Percentiles rank a stretch among this genome's conserved stretches.
Conservation (phyloP, 2,888 invertebrate species). For the Lepidochrysops patricia region DNA sequence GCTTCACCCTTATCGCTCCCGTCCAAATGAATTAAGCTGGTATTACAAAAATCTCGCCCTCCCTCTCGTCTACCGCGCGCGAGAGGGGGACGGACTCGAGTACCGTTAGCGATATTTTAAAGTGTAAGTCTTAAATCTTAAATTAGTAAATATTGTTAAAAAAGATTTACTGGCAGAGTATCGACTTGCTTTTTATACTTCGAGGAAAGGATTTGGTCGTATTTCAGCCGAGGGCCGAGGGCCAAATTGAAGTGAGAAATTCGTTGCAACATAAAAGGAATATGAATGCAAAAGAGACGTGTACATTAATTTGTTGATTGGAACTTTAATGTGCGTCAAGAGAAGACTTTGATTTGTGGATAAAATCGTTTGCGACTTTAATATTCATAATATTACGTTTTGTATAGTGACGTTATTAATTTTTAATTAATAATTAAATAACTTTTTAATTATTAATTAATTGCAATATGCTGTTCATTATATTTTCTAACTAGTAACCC, state of each 20-base stretch:
- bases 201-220: neutral
- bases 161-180: constrained; percentile 8
- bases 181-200: neutral
- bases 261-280: neutral
- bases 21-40: constrained; percentile 31
- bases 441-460: too few species aligned
- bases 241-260: constrained; percentile 3
- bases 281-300: neutral
- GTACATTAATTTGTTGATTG: neutral
- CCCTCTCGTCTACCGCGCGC: constrained; percentile 15
- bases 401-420: too few species aligned
- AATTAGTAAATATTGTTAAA: constrained; percentile 12
- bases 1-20: constrained; percentile 28
- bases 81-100: constrained; percentile 11
- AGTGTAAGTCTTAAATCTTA: constrained; percentile 16
- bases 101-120: constrained; percentile 13
- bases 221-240: neutral
- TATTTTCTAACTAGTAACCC: too few species aligned
- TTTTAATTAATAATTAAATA: too few species aligned
- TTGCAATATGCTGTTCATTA: too few species aligned
- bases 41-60: constrained; percentile 20
- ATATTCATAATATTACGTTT: too few species aligned
- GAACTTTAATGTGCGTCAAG: constrained; percentile 1
- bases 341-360: neutral
- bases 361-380: neutral